These are phyloP conservation scores for Leptopilina boulardi DNA, from an alignment of 1,140 invertebrate species.

Conservation along the genomic window DNA sequence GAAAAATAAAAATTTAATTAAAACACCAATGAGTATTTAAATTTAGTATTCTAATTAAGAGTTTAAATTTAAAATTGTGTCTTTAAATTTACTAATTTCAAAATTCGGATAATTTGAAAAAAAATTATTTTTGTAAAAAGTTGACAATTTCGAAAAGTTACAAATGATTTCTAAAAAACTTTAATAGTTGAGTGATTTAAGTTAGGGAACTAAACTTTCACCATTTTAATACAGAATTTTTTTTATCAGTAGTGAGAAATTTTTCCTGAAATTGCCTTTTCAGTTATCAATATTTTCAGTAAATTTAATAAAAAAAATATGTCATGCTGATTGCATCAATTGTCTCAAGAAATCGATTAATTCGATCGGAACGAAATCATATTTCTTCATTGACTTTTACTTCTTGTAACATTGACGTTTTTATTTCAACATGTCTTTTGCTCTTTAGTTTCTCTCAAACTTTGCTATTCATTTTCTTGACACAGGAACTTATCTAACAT, in stretches of 20 bases:
- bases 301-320: neutral
- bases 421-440: neutral
- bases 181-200: neutral
- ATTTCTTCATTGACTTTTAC: neutral
- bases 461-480: neutral
- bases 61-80: no score
- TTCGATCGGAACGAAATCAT: neutral
- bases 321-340: neutral
- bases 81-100: no score
- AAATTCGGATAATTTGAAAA: no score
- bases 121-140: no score
- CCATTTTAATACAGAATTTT: neutral
- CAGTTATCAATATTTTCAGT: neutral
- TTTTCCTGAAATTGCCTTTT: neutral
- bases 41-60: no score
- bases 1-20: no score
- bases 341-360: constrained; percentile 5
- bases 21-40: no score
- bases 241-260: neutral
- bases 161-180: neutral
- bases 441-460: neutral
- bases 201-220: neutral
- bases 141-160: neutral
- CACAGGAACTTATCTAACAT: neutral
- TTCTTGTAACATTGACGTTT: neutral